A percentile compares a stretch with the other conserved stretches of the same genome.
Evolutionary conservation across 2,113 vertebrate species (phyloP).

Genomic region (Lates calcarifer): DNA sequence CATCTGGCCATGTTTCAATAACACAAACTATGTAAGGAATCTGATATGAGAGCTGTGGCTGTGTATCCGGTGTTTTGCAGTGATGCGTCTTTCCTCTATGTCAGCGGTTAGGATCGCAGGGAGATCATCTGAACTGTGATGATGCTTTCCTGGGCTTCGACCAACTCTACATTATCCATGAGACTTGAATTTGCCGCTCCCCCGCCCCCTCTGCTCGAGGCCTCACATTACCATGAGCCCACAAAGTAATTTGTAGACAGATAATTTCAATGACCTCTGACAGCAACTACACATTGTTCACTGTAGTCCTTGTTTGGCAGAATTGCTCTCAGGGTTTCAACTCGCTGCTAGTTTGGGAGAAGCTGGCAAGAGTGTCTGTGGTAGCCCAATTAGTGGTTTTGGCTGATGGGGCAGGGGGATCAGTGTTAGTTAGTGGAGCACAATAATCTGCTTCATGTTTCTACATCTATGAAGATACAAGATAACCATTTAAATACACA

Average conservation of each 20-base stretch:
- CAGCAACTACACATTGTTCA: constrained; percentile 68
- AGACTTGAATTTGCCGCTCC: constrained; percentile 54
- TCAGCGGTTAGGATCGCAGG: constrained; percentile 75
- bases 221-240: constrained; percentile 74
- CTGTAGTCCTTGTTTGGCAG: constrained; percentile 60
- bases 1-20: constrained; percentile 72
- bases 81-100: constrained; percentile 75
- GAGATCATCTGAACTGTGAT: constrained; percentile 73
- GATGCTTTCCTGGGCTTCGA: constrained; percentile 69
- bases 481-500: constrained; percentile 23
- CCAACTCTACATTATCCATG: constrained; percentile 67
- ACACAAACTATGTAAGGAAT: constrained; percentile 73
- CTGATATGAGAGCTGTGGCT: constrained; percentile 69
- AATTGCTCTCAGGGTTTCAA: constrained; percentile 56
- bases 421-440: constrained; percentile 54
- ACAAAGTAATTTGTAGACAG: constrained; percentile 75
- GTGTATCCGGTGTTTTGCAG: constrained; percentile 76
- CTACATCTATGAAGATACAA: constrained; percentile 23
- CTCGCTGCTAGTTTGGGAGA: constrained; percentile 38
- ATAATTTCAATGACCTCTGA: constrained; percentile 77
- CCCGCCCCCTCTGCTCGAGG: constrained; percentile 7
- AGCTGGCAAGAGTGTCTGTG: constrained; percentile 49
- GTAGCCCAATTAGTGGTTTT: constrained; percentile 74
- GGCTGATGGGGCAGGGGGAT: constrained; percentile 56
- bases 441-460: constrained; percentile 49